phyloP scores from a whole-genome alignment of 2,888 invertebrate genomes.

The Sarcophaga variegata region DNA sequence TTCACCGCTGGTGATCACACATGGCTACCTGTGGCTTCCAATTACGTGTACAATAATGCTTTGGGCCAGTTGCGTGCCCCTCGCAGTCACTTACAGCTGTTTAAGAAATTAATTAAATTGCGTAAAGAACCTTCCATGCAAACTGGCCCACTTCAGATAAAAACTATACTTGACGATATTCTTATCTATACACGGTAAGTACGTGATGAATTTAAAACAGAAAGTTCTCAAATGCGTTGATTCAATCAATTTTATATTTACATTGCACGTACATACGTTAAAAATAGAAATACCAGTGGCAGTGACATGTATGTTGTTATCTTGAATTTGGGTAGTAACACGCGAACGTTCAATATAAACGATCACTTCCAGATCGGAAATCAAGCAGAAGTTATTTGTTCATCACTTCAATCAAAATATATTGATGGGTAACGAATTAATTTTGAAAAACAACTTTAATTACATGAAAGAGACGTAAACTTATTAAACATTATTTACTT shows the following conservation, averaged over 20 bases:
- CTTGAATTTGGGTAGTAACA: conserved; percentile 82
- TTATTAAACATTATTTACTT: conserved; percentile 15
- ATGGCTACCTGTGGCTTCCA: conserved; percentile 86
- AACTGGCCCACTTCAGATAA: conserved; percentile 70
- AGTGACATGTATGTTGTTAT: conserved; percentile 78
- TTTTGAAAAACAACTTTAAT: background rate
- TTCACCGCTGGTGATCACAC: conserved; percentile 78
- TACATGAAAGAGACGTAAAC: background rate
- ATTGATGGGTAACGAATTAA: conserved; percentile 71
- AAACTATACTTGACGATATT: conserved; percentile 69
- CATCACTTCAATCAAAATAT: conserved; percentile 73
- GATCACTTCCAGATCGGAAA: conserved; percentile 68
- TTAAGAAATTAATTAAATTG: conserved; percentile 83
- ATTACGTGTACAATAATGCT: conserved; percentile 84
- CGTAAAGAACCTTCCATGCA: conserved; percentile 81
- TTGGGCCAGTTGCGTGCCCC: conserved; percentile 81
- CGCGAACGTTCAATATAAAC: conserved; percentile 81
- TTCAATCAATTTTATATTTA: no score
- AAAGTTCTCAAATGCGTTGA: no score
- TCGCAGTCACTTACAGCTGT: conserved; percentile 85
- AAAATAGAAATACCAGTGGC: conserved; percentile 22
- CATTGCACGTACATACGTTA: no score
- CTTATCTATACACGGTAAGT: conserved; percentile 73
- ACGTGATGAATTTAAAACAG: no score
- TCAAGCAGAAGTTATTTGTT: conserved; percentile 73